Percentiles rank a stretch among this genome's conserved stretches.
Conservation (phyloP, 2,113 vertebrate genomes). For the Pterocles burchelli region DNA sequence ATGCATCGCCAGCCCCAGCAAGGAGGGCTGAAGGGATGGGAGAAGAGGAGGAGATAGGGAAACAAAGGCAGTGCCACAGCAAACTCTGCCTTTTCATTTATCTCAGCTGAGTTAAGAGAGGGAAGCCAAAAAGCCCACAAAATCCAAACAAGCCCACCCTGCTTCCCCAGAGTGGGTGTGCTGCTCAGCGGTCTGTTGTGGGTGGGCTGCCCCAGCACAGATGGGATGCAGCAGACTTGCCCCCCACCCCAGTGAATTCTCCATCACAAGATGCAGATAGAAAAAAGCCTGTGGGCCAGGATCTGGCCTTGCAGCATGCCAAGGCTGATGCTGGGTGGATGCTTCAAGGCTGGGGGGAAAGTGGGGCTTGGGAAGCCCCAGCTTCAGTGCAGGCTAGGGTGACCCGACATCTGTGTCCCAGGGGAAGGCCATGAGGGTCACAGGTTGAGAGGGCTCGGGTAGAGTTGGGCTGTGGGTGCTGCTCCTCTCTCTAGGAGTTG, state of each 20-base stretch:
- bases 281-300: fast-evolving
- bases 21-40: neutral
- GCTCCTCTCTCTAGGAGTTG: neutral
- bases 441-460: neutral
- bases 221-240: neutral
- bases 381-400: neutral
- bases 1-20: neutral
- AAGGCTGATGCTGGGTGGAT: neutral
- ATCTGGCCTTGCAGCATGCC: fast-evolving
- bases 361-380: neutral
- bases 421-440: neutral
- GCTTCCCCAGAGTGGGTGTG: fast-evolving
- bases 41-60: neutral
- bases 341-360: neutral
- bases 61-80: neutral
- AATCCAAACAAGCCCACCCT: neutral
- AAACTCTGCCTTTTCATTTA: neutral
- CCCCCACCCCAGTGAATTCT: neutral
- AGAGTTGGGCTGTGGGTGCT: neutral
- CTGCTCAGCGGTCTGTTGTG: neutral
- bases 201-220: neutral
- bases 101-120: neutral
- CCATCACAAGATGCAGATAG: neutral
- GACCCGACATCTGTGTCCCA: neutral
- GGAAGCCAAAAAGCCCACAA: neutral